Evolutionary conservation across 2,888 invertebrate species (phyloP).

Genomic region (Buathra laborator): DNA sequence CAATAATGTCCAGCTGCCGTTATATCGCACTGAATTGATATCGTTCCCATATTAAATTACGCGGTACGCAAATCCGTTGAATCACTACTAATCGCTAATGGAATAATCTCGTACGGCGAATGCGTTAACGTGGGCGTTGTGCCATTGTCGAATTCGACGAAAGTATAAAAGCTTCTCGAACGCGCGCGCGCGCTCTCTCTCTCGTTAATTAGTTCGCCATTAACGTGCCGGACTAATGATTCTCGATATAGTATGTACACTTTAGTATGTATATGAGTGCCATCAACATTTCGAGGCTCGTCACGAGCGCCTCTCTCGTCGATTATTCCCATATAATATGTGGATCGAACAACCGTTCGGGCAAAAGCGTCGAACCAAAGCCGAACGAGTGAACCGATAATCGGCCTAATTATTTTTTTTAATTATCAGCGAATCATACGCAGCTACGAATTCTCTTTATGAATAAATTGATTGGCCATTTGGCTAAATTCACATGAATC

Average conservation of each 20-base stretch:
- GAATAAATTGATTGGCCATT: conserved; percentile 47
- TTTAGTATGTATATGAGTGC: conserved; percentile 19
- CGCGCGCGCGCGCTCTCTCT: conserved; percentile 26
- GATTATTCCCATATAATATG: conserved; percentile 55
- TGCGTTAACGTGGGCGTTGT: conserved; percentile 23
- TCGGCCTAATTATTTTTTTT: conserved; percentile 65
- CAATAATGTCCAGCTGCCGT: conserved; percentile 14
- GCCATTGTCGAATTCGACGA: conserved; percentile 77
- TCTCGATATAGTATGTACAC: conserved; percentile 62
- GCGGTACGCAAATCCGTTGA: conserved; percentile 70
- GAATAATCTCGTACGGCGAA: conserved; percentile 79
- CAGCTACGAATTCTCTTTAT: conserved; percentile 50
- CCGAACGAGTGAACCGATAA: conserved; percentile 46
- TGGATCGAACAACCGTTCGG: conserved; percentile 15
- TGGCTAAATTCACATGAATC: conserved; percentile 32
- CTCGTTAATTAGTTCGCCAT: conserved; percentile 79
- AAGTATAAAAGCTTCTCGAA: conserved; percentile 74
- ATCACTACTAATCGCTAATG: conserved; percentile 80
- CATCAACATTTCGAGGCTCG: conserved; percentile 51
- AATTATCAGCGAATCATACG: conserved; percentile 48
- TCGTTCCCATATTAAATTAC: conserved; percentile 75
- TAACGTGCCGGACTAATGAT: conserved; percentile 78
- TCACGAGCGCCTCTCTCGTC: conserved; percentile 45
- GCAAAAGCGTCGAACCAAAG: conserved; percentile 27
- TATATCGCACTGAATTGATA: conserved; percentile 29